Percentiles rank a stretch among this genome's conserved stretches.
phyloP scores from a whole-genome alignment of 2,888 invertebrate species.

The Zelleria hepariella region DNA sequence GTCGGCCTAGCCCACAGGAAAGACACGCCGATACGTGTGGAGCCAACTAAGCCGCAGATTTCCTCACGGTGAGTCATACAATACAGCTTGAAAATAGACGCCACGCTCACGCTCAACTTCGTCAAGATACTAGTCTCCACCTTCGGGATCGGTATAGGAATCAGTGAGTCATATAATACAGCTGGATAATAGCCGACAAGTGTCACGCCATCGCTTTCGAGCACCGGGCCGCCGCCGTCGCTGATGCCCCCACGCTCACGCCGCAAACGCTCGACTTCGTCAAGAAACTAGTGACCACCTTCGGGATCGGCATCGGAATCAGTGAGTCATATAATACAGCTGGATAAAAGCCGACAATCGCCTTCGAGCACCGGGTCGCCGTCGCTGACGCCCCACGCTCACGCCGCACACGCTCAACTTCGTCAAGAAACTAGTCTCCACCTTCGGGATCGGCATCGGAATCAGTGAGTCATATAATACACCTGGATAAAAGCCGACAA shows the following conservation, averaged over 20 bases:
- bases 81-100: no score
- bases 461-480: slow-evolving; percentile 72
- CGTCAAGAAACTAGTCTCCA: slow-evolving; percentile 94
- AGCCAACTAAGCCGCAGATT: no score
- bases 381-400: slow-evolving; percentile 91
- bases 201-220: slow-evolving; percentile 98
- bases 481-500: no score
- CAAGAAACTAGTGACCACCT: slow-evolving; percentile 94
- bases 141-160: slow-evolving; percentile 93
- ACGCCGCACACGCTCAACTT: slow-evolving; percentile 96
- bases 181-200: no score
- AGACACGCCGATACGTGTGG: no score
- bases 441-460: slow-evolving; percentile 89
- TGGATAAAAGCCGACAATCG: no score
- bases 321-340: slow-evolving; percentile 53
- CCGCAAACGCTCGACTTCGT: slow-evolving; percentile 96
- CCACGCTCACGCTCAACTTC: slow-evolving; percentile 95
- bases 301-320: slow-evolving; percentile 91
- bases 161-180: slow-evolving; percentile 56
- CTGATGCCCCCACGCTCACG: slow-evolving; percentile 94
- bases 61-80: no score
- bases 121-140: slow-evolving; percentile 95
- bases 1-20: no score
- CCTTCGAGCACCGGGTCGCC: slow-evolving; percentile 91
- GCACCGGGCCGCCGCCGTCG: slow-evolving; percentile 89